Evolutionary conservation across 2,888 invertebrate genomes (phyloP), one percentile per base, ranked within the genome.

Genomic region (Euphydryas editha): DNA sequence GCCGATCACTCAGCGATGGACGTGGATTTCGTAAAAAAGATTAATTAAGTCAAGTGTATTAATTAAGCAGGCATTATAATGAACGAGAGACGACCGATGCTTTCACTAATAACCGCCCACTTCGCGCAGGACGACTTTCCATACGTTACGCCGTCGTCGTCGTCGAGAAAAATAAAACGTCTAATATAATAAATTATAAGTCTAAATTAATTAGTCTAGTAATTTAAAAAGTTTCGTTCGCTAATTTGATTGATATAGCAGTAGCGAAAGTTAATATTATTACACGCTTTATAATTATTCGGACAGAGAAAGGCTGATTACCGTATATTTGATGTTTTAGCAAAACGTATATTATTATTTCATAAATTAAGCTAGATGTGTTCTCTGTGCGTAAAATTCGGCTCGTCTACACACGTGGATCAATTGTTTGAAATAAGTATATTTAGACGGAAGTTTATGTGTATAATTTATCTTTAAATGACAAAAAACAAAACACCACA

Each of bases 211-310:
- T 88, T 88, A 87, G 80, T 79, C 78, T 77, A 76, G 79, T 83
- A 82, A 85, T 85, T 86, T 63, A 82, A 81, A 78, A 36, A 83
- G 80, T 81, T 82, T 73, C 72, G 78, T 85, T 86, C 81, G 76
- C 83, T 84, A 85, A 87, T 87, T 81, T 84, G 86, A 88, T 88
- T 88, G 88, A 86, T 83, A 85, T 78, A 81, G 82, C 82, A 81
- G 83, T 81, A 83, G 87, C 82, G 88, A 92, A 91, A 91, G 92
- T 88, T 68, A 86, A 87, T 84, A 87, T 81, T 73, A 82, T 85
- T 86, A 88, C 85, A 91, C 88, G 90, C 85, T 85, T 83, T 85
- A 81, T 86, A 84, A 86, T 84, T 87, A 84, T 68, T 69, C 76
- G 77, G 67, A 84, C 81, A 84, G 90, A 87, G 90, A 92, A 89